Evolutionary conservation across 1,140 invertebrate genomes (phyloP), one percentile per base, ranked within the genome.

Genomic region (Megathymus violae): DNA sequence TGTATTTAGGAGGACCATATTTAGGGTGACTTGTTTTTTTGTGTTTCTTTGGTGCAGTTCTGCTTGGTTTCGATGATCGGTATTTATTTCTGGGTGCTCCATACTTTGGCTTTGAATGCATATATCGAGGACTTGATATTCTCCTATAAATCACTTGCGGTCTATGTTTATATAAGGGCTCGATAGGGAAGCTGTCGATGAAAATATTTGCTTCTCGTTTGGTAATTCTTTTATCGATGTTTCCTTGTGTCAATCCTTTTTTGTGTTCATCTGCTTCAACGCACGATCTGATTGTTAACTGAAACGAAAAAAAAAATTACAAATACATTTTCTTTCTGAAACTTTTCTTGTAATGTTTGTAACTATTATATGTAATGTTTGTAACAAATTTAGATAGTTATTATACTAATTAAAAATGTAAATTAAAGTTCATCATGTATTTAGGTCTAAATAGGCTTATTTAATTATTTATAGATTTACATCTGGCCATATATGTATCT

Each of bases 131-230:
- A 3, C 67, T 76, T 7, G 80, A 81, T 59, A 85, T 66, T 69
- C 78, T 80, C 56, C 77, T 74, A 62, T 85, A 88, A 11, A 82
- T 76, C 0, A 86, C 71, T 51, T 80, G 78, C 2, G 84, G 75
- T 16, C 78, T 76, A n/a, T 80, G 72, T 44, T 54, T 71, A 13
- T 76, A 74, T 36, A 74, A 61, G 7, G 71, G 67, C 43, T 84
- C 74, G 13, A 78, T 46, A 1, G 78, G 78, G 31, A 69, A 80
- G 48, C 67, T 75, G 13, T 84, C 77, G 38, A 85, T 74, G n/a
- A 82, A 16, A 36, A 86, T 27, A 9, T 76, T 61, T 16, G 85
- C 67, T 17, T 88, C 83, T 54, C 85, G 70, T 69, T 82, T 88
- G 0, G 60, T 50, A 25, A 82, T 46, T 54, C 64, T 62, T 66